A percentile compares a stretch with the other conserved stretches of the same genome.
These are phyloP conservation scores for Sinella curviseta DNA, from an alignment of 1,140 invertebrate genomes.

Conservation along the genomic window DNA sequence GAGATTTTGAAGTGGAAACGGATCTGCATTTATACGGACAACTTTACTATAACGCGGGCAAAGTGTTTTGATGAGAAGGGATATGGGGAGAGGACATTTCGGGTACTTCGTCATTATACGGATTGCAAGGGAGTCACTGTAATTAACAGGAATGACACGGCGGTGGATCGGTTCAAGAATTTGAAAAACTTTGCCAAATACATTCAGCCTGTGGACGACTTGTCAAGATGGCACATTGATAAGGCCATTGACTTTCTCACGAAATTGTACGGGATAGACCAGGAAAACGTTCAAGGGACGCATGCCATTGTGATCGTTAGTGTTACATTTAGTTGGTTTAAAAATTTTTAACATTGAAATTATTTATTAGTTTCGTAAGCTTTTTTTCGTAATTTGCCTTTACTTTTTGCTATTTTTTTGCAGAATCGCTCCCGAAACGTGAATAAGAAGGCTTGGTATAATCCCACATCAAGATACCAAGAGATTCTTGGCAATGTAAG, in stretches of 20 bases:
- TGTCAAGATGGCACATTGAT: constrained; percentile 8
- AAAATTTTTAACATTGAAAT: no score
- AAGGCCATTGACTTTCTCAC: background rate
- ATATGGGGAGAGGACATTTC: background rate
- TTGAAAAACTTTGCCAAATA: constrained; percentile 1
- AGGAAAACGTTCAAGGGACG: background rate
- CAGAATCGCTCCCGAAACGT: no score
- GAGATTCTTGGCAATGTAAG: no score
- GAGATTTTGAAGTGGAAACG: background rate
- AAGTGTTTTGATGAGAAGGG: background rate
- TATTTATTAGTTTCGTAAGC: no score
- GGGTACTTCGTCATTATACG: background rate
- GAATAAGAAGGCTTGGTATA: no score
- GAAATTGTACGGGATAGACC: background rate
- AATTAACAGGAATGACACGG: background rate
- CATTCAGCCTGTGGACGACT: constrained; percentile 7
- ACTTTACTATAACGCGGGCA: background rate
- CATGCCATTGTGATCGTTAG: no score
- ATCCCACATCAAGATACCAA: no score
- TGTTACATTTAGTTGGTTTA: no score
- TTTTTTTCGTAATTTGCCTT: no score
- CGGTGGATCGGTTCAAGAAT: background rate
- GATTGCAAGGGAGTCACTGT: constrained; percentile 2
- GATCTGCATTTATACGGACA: constrained; percentile 1
- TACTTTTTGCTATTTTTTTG: no score